Conservation (phyloP, 2,888 invertebrate genomes). For the Ceraclea dissimilis region DNA sequence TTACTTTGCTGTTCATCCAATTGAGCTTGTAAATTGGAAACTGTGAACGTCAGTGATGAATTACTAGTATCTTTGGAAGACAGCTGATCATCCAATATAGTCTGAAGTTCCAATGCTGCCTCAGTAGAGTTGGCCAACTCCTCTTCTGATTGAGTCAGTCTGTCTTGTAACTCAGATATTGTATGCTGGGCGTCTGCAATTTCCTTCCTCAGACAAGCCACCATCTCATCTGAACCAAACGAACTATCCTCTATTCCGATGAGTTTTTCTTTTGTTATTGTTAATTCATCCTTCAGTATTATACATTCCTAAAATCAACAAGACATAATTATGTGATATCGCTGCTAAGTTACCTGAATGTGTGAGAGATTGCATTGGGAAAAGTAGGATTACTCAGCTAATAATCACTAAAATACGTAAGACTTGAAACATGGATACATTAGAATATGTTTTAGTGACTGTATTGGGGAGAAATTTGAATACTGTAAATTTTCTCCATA, state of each 20-base stretch:
- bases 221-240: conserved; percentile 65
- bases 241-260: conserved; percentile 62
- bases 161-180: conserved; percentile 54
- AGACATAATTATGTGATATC: background rate
- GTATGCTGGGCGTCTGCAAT: conserved; percentile 46
- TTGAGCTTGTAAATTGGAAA: conserved; percentile 59
- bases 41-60: conserved; percentile 53
- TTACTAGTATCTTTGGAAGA: conserved; percentile 35
- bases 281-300: conserved; percentile 55
- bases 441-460: too few relatives aligned
- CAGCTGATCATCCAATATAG: conserved; percentile 23
- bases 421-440: too few relatives aligned
- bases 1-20: conserved; percentile 55
- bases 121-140: conserved; percentile 69
- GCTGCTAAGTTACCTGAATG: background rate
- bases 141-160: conserved; percentile 72
- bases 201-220: conserved; percentile 57
- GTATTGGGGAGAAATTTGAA: too few relatives aligned
- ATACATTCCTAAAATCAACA: conserved; percentile 51
- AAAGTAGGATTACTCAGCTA: too few relatives aligned
- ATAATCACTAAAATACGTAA: too few relatives aligned
- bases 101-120: conserved; percentile 27
- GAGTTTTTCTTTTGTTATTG: conserved; percentile 50
- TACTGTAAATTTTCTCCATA: too few relatives aligned
- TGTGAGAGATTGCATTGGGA: too few relatives aligned